These are phyloP conservation scores for Chouioia cunea DNA, from an alignment of 2,888 invertebrate genomes.

Conservation along the genomic window DNA sequence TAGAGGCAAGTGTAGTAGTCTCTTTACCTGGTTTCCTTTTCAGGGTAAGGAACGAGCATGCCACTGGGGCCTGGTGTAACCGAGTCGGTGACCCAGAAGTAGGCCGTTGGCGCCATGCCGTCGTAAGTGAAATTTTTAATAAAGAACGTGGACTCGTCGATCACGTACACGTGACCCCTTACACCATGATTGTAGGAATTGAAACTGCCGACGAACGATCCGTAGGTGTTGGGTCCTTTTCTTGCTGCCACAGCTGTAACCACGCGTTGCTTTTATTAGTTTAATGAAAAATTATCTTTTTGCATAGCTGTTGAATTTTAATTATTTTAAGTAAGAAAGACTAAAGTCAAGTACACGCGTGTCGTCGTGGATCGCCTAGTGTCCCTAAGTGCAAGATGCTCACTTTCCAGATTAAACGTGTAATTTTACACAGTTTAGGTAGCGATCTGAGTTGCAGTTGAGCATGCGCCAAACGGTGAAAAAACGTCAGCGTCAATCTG, in stretches of 20 bases:
- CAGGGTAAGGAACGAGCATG: slow-evolving; percentile 87
- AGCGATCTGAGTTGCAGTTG: no score
- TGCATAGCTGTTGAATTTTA: neutral
- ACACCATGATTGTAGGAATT: slow-evolving; percentile 84
- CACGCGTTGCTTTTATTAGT: no score
- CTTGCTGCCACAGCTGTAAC: slow-evolving; percentile 17
- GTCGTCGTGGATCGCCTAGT: no score
- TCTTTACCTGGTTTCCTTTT: slow-evolving; percentile 84
- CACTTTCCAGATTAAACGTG: neutral
- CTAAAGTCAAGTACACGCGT: no score
- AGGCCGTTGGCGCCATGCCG: slow-evolving; percentile 88
- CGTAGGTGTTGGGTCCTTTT: slow-evolving; percentile 65
- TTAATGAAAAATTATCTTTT: neutral
- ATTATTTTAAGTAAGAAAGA: neutral
- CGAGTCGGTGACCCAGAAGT: slow-evolving; percentile 91
- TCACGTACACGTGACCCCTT: slow-evolving; percentile 85
- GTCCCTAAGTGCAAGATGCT: no score
- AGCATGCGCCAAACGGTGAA: no score
- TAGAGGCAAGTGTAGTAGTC: slow-evolving; percentile 51
- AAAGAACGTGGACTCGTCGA: slow-evolving; percentile 89
- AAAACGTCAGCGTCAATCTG: neutral
- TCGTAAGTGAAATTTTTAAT: slow-evolving; percentile 90
- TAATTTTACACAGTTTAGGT: no score
- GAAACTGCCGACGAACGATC: slow-evolving; percentile 81
- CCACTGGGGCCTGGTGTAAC: slow-evolving; percentile 86